phyloP scores from a whole-genome alignment of 37 sponge, comb jelly and placozoan species.

The Beroe forskalii region DNA sequence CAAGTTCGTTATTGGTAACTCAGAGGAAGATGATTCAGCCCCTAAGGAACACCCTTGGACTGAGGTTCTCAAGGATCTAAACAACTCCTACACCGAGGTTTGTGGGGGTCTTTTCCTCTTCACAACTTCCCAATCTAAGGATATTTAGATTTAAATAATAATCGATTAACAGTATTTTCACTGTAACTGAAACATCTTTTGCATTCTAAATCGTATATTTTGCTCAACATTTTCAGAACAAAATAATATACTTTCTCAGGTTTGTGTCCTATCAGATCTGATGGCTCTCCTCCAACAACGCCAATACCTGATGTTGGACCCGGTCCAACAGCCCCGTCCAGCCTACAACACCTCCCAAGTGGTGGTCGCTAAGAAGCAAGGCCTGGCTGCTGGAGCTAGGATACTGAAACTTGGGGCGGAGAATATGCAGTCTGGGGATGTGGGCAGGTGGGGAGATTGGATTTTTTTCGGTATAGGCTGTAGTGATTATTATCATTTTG shows the following conservation, averaged over 20 bases:
- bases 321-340: slow-evolving; percentile 59
- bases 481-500: no score
- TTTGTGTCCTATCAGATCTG: slow-evolving; percentile 34
- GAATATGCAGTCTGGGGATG: not conserved
- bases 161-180: no score
- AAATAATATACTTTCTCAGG: no score
- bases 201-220: no score
- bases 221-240: no score
- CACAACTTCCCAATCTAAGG: no score
- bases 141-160: no score
- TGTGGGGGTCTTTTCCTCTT: no score
- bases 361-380: slow-evolving; percentile 28
- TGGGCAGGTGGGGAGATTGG: no score
- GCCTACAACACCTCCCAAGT: slow-evolving; percentile 54
- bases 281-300: slow-evolving; percentile 63
- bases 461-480: no score
- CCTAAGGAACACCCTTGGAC: slow-evolving; percentile 63
- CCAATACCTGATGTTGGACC: slow-evolving; percentile 52
- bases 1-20: slow-evolving; percentile 1
- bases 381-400: not conserved
- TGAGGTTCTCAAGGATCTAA: slow-evolving; percentile 2
- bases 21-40: not conserved
- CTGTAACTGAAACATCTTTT: no score
- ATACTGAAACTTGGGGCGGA: slow-evolving; percentile 12
- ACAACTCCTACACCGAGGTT: slow-evolving; percentile 26